Base-by-base conservation (phyloP, 2,888 invertebrate genomes). In the Eupsilia transversa region DNA sequence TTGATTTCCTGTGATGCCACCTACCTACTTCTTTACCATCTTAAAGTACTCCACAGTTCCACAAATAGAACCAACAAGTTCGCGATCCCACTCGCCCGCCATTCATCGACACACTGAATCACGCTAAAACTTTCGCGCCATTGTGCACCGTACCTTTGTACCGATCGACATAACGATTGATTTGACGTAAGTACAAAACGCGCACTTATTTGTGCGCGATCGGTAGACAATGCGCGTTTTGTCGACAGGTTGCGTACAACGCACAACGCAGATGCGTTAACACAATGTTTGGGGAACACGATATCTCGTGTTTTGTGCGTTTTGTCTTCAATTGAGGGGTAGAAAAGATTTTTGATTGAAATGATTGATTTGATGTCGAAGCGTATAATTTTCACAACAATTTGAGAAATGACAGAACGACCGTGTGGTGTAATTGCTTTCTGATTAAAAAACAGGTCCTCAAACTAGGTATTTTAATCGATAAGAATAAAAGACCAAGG, bases 111-210 rank as follows among this genome's bases (percentile, higher is more conserved):
- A 0, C 90, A 74, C 89, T 94, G 89, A 91, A 90, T 93, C 89
- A 76, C 86, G 86, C 88, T 91, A 91, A 93, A 94, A 94, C 89
- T 92, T 90, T 89, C 82, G 87, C 76, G 85, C 92, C 89, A 92
- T 94, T 94, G 93, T 93, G 88, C 89, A 78, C 83, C 86, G 86
- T 87, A 92, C 91, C 94, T 92, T 94, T 95, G 94, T 94, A 93
- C 93, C 92, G 92, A 89, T 92, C 92, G 92, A 92, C 93, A 93
- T 93, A 92, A 92, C 94, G 94, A 94, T 94, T 94, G 95, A 94
- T 94, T 93, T 91, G 91, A 92, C 92, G 92, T 80, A 61, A 77
- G 54, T 94, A 95, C 94, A 95, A 94, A 94, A 93, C 93, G 89
- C 86, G 92, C 93, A 94, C 94, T 94, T 94, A 94, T 94, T 94